These are phyloP conservation scores for Tinea trinotella DNA, from an alignment of 2,888 invertebrate species.

Conservation along the genomic window DNA sequence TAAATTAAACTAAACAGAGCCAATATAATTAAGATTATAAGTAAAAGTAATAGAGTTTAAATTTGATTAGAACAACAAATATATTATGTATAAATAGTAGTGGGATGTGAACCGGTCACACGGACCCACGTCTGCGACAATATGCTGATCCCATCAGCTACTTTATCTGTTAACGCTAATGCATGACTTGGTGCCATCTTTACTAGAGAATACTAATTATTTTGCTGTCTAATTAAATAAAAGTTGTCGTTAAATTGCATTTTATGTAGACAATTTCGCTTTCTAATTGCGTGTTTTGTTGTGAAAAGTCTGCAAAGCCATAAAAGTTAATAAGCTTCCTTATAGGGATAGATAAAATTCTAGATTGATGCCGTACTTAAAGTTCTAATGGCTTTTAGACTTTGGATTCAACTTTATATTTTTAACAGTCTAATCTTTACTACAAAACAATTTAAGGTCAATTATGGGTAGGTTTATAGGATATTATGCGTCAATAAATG, in stretches of 20 bases:
- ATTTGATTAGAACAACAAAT: neutral
- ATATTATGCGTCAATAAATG: too few species aligned
- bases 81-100: neutral
- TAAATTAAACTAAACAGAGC: neutral
- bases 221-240: conserved; percentile 12
- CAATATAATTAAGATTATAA: too few species aligned
- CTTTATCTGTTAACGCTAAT: conserved; percentile 15
- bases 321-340: conserved; percentile 6
- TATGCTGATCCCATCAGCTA: conserved; percentile 15
- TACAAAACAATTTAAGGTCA: too few species aligned
- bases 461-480: too few species aligned
- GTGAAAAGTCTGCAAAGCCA: neutral
- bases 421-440: too few species aligned
- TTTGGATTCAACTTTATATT: too few species aligned
- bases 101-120: conserved; percentile 16
- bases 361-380: neutral
- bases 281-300: neutral
- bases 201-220: conserved; percentile 15
- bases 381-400: neutral
- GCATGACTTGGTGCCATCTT: conserved; percentile 15
- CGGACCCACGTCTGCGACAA: conserved; percentile 17
- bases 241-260: conserved; percentile 7
- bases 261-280: conserved; percentile 6
- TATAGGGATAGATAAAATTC: neutral
- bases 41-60: conserved; percentile 1